phyloP scores from a whole-genome alignment of 2,797 vertebrate species.

The Scleropages formosus region DNA sequence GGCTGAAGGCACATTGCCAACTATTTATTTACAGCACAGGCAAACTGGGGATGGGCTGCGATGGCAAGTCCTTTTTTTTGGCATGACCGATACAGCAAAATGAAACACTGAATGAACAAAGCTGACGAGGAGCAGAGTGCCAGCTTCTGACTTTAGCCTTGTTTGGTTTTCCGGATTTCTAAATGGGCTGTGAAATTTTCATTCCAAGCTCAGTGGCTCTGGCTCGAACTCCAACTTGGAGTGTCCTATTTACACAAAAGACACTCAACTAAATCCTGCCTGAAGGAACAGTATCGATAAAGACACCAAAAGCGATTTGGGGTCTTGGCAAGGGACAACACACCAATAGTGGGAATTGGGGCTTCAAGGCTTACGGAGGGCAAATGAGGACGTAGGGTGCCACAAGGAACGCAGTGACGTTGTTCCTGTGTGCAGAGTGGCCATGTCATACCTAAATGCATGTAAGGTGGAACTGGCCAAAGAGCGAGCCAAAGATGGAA shows the following conservation, averaged over 20 bases:
- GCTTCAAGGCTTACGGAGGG: not conserved
- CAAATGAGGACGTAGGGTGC: constrained; percentile 1
- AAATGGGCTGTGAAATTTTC: constrained; percentile 17
- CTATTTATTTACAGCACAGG: not conserved
- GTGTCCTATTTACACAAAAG: not conserved
- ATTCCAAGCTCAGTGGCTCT: constrained; percentile 26
- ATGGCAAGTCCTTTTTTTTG: not conserved
- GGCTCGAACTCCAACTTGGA: constrained; percentile 1
- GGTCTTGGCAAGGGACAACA: too few relatives aligned
- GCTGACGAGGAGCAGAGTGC: not conserved
- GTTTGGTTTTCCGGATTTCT: constrained; percentile 20
- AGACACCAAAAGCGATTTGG: not conserved
- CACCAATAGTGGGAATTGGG: not conserved
- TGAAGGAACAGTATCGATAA: constrained; percentile 10
- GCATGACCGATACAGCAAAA: not conserved
- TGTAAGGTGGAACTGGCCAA: too few relatives aligned
- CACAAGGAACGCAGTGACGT: not conserved
- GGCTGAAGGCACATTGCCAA: not conserved
- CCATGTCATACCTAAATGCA: too few relatives aligned
- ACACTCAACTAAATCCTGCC: constrained; percentile 19
- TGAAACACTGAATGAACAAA: not conserved
- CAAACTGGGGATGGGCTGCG: not conserved
- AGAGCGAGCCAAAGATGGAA: too few relatives aligned
- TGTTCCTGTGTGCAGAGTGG: too few relatives aligned
- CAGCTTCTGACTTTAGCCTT: not conserved